Evolutionary conservation across 92 coral and sea anemone genomes (phyloP).

Genomic region (Epizoanthus stellaris): DNA sequence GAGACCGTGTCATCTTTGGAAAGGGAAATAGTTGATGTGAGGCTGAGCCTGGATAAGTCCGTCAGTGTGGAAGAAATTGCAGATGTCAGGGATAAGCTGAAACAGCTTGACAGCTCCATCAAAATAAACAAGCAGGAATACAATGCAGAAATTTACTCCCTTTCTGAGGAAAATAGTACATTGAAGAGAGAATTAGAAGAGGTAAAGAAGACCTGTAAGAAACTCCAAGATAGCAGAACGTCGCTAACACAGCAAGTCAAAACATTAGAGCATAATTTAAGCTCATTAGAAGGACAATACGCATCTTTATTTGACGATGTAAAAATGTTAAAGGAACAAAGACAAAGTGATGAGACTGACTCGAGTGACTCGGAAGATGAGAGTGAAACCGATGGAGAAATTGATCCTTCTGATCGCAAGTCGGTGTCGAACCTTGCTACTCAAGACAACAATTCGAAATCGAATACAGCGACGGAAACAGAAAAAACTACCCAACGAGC

Average conservation of each 20-base stretch:
- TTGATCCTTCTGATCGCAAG: too few relatives aligned
- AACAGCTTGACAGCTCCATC: conserved; percentile 1
- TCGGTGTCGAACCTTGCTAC: too few relatives aligned
- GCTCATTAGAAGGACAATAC: background rate
- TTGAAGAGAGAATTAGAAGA: conserved; percentile 1
- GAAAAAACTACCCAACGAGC: too few relatives aligned
- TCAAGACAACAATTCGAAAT: too few relatives aligned
- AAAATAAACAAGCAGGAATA: background rate
- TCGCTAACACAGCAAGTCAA: conserved; percentile 9
- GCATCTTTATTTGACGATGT: conserved; percentile 2
- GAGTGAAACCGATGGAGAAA: background rate
- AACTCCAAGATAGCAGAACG: conserved; percentile 2
- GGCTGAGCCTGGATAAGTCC: conserved; percentile 2
- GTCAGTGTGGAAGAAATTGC: background rate
- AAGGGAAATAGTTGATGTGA: conserved; percentile 5
- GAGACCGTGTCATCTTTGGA: conserved; percentile 1
- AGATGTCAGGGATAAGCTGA: conserved; percentile 6
- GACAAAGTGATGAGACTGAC: background rate
- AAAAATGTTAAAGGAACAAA: background rate
- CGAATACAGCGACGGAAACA: too few relatives aligned
- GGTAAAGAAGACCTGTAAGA: background rate
- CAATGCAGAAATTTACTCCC: background rate
- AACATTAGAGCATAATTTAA: background rate
- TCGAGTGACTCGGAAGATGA: background rate
- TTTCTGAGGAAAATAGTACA: background rate